Evolutionary conservation across 2,797 vertebrate genomes (phyloP).

Genomic region (Gobio occitaniae): DNA sequence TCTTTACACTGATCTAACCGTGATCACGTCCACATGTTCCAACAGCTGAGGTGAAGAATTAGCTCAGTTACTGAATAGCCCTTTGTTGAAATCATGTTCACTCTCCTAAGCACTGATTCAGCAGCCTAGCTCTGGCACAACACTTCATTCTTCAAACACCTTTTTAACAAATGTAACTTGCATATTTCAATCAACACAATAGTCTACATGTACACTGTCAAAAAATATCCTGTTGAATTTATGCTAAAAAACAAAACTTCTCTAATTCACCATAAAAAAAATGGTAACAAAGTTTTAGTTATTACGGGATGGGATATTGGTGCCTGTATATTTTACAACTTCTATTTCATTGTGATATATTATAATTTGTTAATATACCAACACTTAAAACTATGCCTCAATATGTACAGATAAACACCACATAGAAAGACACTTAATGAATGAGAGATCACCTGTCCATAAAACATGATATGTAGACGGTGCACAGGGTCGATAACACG

Average conservation of each 20-base stretch:
- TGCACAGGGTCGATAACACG: background rate
- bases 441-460: background rate
- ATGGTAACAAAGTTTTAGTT: background rate
- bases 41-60: conserved; percentile 40
- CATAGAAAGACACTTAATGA: background rate
- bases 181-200: background rate
- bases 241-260: background rate
- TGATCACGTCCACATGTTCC: conserved; percentile 5
- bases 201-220: background rate
- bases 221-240: background rate
- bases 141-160: conserved; percentile 34
- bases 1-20: conserved; percentile 1
- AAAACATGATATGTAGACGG: background rate
- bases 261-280: background rate
- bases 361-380: background rate
- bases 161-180: conserved; percentile 14
- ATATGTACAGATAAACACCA: background rate
- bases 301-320: background rate
- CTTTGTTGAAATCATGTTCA: conserved; percentile 42
- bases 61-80: conserved; percentile 34
- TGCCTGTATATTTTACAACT: background rate
- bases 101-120: conserved; percentile 39
- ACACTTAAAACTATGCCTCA: background rate
- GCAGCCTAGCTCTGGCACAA: conserved; percentile 22
- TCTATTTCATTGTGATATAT: background rate